Conservation (phyloP, 2,797 vertebrate species). For the Fistularia commersonii region DNA sequence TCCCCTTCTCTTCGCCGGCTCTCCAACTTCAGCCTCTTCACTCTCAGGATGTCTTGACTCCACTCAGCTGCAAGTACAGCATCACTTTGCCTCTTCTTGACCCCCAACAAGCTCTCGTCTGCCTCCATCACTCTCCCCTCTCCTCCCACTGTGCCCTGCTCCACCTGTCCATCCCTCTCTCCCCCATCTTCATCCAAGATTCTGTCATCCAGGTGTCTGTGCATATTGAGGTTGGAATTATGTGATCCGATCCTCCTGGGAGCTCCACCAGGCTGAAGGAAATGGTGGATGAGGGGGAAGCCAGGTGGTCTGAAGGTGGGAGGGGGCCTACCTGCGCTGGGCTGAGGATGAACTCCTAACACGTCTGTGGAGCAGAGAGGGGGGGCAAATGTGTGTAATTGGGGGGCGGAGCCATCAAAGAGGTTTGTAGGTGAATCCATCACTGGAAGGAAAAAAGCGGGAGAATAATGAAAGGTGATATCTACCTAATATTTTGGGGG, state of each 20-base stretch:
- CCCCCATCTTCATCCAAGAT: conserved; percentile 40
- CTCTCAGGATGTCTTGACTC: conserved; percentile 62
- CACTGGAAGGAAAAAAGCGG: conserved; percentile 43
- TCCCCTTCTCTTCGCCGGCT: conserved; percentile 42
- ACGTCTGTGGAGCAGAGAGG: conserved; percentile 58
- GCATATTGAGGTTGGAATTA: conserved; percentile 33
- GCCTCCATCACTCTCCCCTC: conserved; percentile 38
- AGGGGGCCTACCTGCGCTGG: conserved; percentile 35
- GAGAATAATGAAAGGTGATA: conserved; percentile 4
- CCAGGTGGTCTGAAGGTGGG: conserved; percentile 57
- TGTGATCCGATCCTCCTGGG: conserved; percentile 57
- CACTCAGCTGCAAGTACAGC: conserved; percentile 45
- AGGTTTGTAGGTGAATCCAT: conserved; percentile 77
- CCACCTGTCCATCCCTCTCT: conserved; percentile 30
- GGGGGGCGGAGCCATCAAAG: conserved; percentile 64
- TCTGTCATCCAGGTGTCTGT: conserved; percentile 41
- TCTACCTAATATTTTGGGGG: too few species aligned
- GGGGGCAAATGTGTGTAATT: conserved; percentile 61
- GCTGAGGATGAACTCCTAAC: conserved; percentile 44
- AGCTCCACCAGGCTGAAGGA: conserved; percentile 66
- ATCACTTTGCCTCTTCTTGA: conserved; percentile 52
- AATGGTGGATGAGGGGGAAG: conserved; percentile 73
- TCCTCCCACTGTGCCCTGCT: conserved; percentile 21
- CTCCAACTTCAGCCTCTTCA: conserved; percentile 73
- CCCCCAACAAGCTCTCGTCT: conserved; percentile 31